Conservation (phyloP, 1,140 invertebrate species). For the Drosophila eugracilis region DNA sequence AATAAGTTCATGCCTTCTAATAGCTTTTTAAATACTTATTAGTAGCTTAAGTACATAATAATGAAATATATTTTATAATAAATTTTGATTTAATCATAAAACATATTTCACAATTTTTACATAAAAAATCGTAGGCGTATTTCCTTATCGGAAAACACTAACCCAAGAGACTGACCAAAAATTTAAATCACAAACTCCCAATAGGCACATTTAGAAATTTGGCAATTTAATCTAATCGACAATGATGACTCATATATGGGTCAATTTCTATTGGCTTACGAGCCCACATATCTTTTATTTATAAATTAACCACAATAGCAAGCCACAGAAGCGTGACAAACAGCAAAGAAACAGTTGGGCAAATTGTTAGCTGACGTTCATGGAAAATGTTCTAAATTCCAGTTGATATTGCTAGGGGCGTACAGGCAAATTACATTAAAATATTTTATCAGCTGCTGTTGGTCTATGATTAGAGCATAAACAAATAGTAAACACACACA, state of each 20-base stretch:
- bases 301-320: conserved; percentile 34
- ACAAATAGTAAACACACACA: conserved; percentile 19
- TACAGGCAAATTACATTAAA: conserved; percentile 38
- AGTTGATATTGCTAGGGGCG: conserved; percentile 8
- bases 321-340: conserved; percentile 66
- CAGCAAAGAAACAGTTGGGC: conserved; percentile 55
- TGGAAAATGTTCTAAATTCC: conserved; percentile 23
- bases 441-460: conserved; percentile 66
- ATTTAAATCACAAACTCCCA: conserved; percentile 36
- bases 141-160: not conserved
- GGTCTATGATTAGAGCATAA: conserved; percentile 26
- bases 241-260: conserved; percentile 56
- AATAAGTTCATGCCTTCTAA: too few relatives aligned
- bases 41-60: too few relatives aligned
- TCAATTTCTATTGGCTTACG: conserved; percentile 36
- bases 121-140: conserved; percentile 17
- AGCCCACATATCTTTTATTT: conserved; percentile 55
- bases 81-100: not conserved
- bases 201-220: conserved; percentile 35
- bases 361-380: conserved; percentile 42
- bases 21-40: too few relatives aligned
- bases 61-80: not conserved
- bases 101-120: too few relatives aligned
- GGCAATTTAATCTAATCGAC: conserved; percentile 63
- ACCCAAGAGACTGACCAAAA: conserved; percentile 6